A percentile compares a stretch with the other conserved stretches of the same genome.
Conservation (phyloP, 2,797 vertebrate species). For the Syngnathus rostellatus region DNA sequence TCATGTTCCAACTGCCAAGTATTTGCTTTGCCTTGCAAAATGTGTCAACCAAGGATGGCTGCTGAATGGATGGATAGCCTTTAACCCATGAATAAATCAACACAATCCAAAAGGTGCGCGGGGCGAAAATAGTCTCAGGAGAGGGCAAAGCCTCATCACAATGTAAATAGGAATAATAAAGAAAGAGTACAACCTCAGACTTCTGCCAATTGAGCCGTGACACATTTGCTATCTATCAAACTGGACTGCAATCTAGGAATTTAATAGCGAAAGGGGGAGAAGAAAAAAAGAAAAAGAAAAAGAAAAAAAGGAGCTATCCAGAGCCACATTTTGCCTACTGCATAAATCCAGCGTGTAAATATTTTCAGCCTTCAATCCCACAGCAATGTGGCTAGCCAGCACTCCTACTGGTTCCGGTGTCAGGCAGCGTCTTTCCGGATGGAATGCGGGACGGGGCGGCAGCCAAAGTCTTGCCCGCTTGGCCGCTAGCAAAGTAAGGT, state of each 20-base stretch:
- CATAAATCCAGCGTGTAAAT: too few relatives aligned
- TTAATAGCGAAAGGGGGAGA: too few relatives aligned
- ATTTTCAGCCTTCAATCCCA: neutral
- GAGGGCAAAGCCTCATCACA: neutral
- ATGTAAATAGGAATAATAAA: neutral
- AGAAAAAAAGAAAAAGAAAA: too few relatives aligned
- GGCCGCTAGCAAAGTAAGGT: conserved; percentile 22
- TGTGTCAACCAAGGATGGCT: neutral
- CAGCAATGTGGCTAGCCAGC: conserved; percentile 6
- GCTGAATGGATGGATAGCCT: neutral
- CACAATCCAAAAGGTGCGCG: neutral
- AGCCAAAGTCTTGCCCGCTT: conserved; percentile 46
- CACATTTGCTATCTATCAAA: neutral
- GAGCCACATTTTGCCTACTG: neutral
- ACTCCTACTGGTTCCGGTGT: conserved; percentile 30
- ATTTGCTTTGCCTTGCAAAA: neutral
- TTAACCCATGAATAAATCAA: conserved; percentile 3
- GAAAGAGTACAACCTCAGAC: neutral
- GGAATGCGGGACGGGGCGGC: conserved; percentile 3
- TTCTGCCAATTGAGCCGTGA: neutral
- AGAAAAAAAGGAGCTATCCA: too few relatives aligned
- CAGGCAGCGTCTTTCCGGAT: conserved; percentile 48
- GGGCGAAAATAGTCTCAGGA: neutral
- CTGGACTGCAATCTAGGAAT: neutral
- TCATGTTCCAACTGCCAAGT: neutral